A percentile compares a stretch with the other conserved stretches of the same genome.
phyloP scores from a whole-genome alignment of 2,888 invertebrate species.

The Drosophila koepferae region DNA sequence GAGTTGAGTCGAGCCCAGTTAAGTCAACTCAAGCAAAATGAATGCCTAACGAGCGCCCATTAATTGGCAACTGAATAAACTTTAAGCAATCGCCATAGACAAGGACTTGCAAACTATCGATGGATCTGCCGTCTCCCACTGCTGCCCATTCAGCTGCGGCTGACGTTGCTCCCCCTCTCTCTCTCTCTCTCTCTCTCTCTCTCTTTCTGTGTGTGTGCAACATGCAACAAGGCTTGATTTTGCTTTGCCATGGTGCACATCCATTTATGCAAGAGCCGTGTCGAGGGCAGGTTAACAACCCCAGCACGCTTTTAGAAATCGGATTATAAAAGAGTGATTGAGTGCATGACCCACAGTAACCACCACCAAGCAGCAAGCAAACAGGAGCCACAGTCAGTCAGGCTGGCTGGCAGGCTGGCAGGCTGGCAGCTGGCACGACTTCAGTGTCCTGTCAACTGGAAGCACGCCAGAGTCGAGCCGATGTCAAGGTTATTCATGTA shows the following conservation, averaged over 20 bases:
- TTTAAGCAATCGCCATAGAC: background rate
- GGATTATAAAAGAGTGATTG: slow-evolving; percentile 67
- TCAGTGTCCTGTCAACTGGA: slow-evolving; percentile 17
- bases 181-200: no score
- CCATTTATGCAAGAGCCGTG: slow-evolving; percentile 51
- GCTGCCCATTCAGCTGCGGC: background rate
- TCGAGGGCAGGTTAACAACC: slow-evolving; percentile 68
- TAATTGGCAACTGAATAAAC: slow-evolving; percentile 4
- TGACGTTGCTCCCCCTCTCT: no score
- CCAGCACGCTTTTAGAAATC: slow-evolving; percentile 71
- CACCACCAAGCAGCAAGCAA: slow-evolving; percentile 6
- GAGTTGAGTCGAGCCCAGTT: background rate
- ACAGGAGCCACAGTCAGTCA: background rate
- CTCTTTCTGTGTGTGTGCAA: no score
- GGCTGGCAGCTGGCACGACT: background rate
- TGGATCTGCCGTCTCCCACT: background rate
- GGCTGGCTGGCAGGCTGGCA: background rate
- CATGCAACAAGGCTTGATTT: background rate
- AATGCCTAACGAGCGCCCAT: background rate
- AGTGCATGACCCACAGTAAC: slow-evolving; percentile 64
- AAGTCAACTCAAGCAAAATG: background rate
- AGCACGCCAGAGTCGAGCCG: slow-evolving; percentile 23
- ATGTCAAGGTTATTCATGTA: slow-evolving; percentile 71
- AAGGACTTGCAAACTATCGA: slow-evolving; percentile 14
- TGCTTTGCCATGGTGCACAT: slow-evolving; percentile 6